Base-by-base conservation (phyloP, 2,797 vertebrate genomes). In the Serranus cabrilla region DNA sequence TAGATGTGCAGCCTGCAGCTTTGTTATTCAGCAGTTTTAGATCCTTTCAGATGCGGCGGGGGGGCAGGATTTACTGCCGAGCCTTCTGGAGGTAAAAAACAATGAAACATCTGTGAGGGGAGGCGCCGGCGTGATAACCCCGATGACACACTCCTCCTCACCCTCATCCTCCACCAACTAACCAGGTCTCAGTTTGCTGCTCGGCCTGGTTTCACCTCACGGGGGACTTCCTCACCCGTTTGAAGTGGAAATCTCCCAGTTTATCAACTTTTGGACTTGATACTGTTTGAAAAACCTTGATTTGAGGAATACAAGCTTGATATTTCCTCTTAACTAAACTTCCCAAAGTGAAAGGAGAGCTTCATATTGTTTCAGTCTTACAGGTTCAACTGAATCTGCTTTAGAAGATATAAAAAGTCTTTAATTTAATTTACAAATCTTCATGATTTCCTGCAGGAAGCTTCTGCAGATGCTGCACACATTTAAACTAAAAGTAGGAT, bases 71-170 rank as follows among this genome's bases (percentile, higher is more conserved):
- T 89, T 85, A 88, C 80, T 76, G 75, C 88, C 5, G 10, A 18
- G 75, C 89, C 86, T 89, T 81, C 88, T 91, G 88, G 88, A 88
- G 78, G 56, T 64, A 2, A 59, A 75, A 76, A 0, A 91, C 87
- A 92, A 91, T 84, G 83, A 84, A 86, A 89, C 87, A 90, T 91
- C 92, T 91, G 92, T 89, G 90, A 81, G 71, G 87, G 92, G 91
- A 86, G 86, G 87, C 5, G 43, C 80, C 43, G 3, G 23, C 1
- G 27, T 42, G 82, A 83, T 82, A 77, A 88, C 84, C 89, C 63
- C 7, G 18, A 10, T 74, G 81, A 85, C 78, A 56, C 81, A 13
- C 65, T 69, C 12, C 0, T 3, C 58, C 57, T 60, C 56, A 23
- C 42, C 59, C 58, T 56, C 1, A 9, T 11, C 25, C 20, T 8